Evolutionary conservation across 2,888 invertebrate species (phyloP), one percentile per base, ranked within the genome.

Genomic region (Silvanus unidentatus): DNA sequence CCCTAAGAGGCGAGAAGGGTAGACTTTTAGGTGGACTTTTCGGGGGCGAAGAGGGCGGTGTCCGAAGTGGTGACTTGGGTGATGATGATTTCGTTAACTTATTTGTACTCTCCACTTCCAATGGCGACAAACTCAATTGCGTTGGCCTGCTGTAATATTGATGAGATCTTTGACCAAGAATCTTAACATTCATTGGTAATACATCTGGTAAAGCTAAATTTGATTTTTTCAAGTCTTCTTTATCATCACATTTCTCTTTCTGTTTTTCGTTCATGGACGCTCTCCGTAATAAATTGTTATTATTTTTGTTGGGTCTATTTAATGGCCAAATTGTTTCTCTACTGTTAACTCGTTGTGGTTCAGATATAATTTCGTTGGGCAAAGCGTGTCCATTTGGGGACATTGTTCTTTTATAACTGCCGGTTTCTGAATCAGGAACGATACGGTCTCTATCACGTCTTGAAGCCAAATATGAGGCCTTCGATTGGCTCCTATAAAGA

Each of bases 381-480:
- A 59, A 45, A 32, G 64, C 62, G 47, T 70, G 70, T 43, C 78
- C 78, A 48, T 77, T 81, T 3, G 85, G 85, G 14, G 85, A 85
- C 73, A 84, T 78, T 12, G 85, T 85, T 38, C 84, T 73, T 63
- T 85, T 84, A 71, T 86, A 86, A 63, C 82, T 84, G 50, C 86
- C 86, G 60, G 80, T 81, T 66, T 84, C 86, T 48, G 81, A 79
- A 68, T 84, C 84, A 5, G 80, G 79, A 37, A 78, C 73, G 28
- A 77, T 76, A 58, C 79, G 75, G 54, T 85, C 85, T 50, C 81
- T 76, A 62, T 85, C 84, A 43, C 84, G 77, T 32, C 84, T 76
- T 51, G 80, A 78, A n/a, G 85, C 81, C 70, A 86, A 70, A 68
- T 86, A 86, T 45, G 86, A 85, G 53, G 85, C 85, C 73, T 86